Percentiles rank a stretch among this genome's conserved stretches.
phyloP scores from a whole-genome alignment of 2,888 invertebrate species.

The Acrobasis repandana region DNA sequence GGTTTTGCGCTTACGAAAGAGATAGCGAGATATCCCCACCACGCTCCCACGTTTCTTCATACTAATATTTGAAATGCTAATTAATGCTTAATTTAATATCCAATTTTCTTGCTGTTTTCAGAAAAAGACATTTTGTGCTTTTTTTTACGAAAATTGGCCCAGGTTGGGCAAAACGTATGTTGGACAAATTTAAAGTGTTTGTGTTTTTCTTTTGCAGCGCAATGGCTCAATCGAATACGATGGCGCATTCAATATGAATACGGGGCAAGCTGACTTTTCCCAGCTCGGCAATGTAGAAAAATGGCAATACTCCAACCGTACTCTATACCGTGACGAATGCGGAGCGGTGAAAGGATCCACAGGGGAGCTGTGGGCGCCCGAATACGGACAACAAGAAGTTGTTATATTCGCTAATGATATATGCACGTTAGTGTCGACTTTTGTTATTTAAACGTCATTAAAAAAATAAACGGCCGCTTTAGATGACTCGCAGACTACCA shows the following conservation, averaged over 20 bases:
- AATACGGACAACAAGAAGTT: slow-evolving; percentile 79
- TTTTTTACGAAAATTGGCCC: too few species aligned
- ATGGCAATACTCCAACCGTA: slow-evolving; percentile 86
- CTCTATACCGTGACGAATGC: slow-evolving; percentile 85
- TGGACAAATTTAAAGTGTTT: not conserved
- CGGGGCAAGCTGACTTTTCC: slow-evolving; percentile 86
- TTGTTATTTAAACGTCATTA: too few species aligned
- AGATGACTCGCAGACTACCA: too few species aligned
- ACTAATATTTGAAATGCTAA: too few species aligned
- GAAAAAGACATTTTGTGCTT: too few species aligned
- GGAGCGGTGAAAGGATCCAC: slow-evolving; percentile 87
- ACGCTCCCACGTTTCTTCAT: too few species aligned
- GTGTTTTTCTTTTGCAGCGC: slow-evolving; percentile 78
- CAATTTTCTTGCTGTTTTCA: too few species aligned
- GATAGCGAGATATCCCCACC: too few species aligned
- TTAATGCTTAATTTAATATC: too few species aligned
- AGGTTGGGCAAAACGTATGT: too few species aligned
- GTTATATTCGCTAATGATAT: slow-evolving; percentile 89
- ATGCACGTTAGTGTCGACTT: slow-evolving; percentile 85
- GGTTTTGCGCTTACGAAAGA: too few species aligned
- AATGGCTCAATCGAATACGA: slow-evolving; percentile 89
- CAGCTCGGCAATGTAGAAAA: slow-evolving; percentile 86
- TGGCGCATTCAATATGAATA: slow-evolving; percentile 89
- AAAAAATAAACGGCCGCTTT: too few species aligned
- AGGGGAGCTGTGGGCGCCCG: slow-evolving; percentile 92